Conservation (phyloP, 2,113 vertebrate genomes). For the Illadopsis cleaveri region DNA sequence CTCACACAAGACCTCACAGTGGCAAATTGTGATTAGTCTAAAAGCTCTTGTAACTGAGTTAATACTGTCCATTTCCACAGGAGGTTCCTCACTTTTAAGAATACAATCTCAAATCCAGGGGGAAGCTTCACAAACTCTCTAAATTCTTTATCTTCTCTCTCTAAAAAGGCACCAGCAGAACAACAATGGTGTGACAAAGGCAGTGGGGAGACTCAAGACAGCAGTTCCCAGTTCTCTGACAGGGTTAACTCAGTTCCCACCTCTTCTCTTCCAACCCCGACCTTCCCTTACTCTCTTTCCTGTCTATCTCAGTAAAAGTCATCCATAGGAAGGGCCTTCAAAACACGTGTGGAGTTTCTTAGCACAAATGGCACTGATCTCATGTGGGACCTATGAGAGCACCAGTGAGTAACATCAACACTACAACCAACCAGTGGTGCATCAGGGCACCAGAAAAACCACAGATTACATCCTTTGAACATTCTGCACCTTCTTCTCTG, state of each 20-base stretch:
- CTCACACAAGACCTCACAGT: neutral
- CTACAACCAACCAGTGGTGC: neutral
- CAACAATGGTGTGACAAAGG: rapidly evolving
- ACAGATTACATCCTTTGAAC: neutral
- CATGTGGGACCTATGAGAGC: neutral
- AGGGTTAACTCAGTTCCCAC: neutral
- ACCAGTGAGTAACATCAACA: neutral
- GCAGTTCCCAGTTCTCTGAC: neutral
- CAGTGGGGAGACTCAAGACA: neutral
- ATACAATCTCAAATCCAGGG: neutral
- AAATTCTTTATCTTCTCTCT: neutral
- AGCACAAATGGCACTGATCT: neutral
- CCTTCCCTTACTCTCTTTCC: neutral
- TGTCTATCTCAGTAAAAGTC: neutral
- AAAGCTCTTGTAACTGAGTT: neutral
- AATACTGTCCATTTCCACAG: neutral
- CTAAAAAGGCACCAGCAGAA: neutral
- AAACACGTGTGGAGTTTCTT: neutral
- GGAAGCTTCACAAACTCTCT: neutral
- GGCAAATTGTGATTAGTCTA: neutral
- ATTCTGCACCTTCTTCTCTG: neutral
- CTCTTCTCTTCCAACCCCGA: neutral
- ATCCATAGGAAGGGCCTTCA: neutral
- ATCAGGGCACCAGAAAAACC: neutral
- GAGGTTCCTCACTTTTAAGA: neutral